A percentile compares a stretch with the other conserved stretches of the same genome.
Conservation (phyloP, 2,888 invertebrate genomes). For the Lepas anatifera region DNA sequence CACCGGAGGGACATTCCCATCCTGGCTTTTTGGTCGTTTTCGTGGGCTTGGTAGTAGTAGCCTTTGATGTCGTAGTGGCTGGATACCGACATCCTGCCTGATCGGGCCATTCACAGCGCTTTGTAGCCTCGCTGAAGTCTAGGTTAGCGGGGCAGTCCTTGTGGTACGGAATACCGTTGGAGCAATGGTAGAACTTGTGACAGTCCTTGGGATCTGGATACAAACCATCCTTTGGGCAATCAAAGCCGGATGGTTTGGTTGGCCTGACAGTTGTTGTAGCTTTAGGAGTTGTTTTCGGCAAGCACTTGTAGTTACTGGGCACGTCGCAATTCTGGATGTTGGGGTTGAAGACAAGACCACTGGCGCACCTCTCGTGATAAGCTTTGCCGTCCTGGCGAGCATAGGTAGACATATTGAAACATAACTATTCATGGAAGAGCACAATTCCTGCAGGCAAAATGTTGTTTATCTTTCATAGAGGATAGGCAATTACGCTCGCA, state of each 20-base stretch:
- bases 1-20: no score
- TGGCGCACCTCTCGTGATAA: conserved; percentile 19
- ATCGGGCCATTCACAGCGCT: background rate
- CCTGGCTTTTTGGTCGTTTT: no score
- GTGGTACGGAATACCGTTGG: background rate
- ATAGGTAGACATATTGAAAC: no score
- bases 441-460: no score
- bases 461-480: no score
- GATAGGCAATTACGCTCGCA: no score
- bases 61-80: no score
- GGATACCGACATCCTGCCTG: background rate
- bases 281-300: no score
- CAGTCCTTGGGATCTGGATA: background rate
- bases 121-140: background rate
- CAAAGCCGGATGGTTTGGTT: background rate
- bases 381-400: conserved; percentile 22
- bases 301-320: conserved; percentile 20
- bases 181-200: background rate
- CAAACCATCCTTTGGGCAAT: background rate
- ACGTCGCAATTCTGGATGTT: conserved; percentile 20
- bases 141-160: background rate
- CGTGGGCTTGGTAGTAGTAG: no score
- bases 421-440: no score
- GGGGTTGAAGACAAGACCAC: conserved; percentile 21
- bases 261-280: no score